Percentiles rank a stretch among this genome's conserved stretches.
Conservation (phyloP, 2,888 invertebrate species). For the Lordiphosa andalusiaca region DNA sequence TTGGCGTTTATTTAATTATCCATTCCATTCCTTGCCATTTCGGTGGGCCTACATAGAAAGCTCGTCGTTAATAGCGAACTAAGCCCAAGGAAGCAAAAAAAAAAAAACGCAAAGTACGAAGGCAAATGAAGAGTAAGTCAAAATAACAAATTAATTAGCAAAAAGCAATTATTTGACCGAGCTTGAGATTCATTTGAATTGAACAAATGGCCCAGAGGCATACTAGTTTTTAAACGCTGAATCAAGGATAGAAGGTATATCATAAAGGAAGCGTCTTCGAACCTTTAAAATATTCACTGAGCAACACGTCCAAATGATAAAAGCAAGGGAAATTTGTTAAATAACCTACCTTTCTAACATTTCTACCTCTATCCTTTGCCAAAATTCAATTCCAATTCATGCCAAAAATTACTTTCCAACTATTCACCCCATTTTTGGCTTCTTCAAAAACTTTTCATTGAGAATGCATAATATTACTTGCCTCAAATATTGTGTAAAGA, state of each 20-base stretch:
- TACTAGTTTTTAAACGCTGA: too few species aligned
- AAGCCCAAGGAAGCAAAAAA: constrained; percentile 34
- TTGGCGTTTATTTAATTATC: constrained; percentile 61
- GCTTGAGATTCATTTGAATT: constrained; percentile 41
- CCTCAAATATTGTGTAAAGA: constrained; percentile 31
- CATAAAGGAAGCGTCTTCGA: too few species aligned
- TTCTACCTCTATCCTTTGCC: too few species aligned
- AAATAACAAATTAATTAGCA: constrained; percentile 80
- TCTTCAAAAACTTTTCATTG: constrained; percentile 34
- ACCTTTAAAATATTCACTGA: too few species aligned
- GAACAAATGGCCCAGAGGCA: constrained; percentile 10
- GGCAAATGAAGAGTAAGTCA: constrained; percentile 52
- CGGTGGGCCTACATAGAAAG: constrained; percentile 33
- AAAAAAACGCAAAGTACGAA: constrained; percentile 33
- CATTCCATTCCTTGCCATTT: constrained; percentile 24
- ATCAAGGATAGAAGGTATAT: too few species aligned
- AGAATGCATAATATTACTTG: constrained; percentile 41
- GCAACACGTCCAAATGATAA: too few species aligned
- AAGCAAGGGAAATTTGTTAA: too few species aligned
- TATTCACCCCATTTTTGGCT: background rate
- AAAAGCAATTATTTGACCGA: constrained; percentile 76
- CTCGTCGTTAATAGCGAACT: constrained; percentile 51
- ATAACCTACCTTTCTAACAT: too few species aligned
- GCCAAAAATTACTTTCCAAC: background rate
- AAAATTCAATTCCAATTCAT: too few species aligned